Evolutionary conservation across 2,113 vertebrate species (phyloP).

Genomic region (Trochalopteron elliotii): DNA sequence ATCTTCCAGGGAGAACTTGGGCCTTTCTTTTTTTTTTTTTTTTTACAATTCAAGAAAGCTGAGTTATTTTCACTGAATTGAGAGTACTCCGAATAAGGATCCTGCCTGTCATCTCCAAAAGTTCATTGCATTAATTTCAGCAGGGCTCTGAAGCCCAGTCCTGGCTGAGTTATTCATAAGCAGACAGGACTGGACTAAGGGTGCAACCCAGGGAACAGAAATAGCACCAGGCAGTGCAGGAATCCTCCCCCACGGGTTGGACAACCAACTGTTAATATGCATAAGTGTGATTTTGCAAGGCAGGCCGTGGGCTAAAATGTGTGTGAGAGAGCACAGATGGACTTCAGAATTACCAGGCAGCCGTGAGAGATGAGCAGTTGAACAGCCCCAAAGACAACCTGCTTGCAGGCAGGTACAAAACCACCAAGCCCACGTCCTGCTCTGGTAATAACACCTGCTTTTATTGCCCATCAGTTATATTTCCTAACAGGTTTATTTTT

Average conservation of each 20-base stretch:
- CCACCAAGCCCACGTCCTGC: neutral
- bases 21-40: neutral
- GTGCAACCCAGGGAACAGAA: neutral
- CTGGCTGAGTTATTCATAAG: neutral
- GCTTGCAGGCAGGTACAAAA: neutral
- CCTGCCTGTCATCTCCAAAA: neutral
- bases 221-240: neutral
- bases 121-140: slow-evolving; percentile 9
- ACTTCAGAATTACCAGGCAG: neutral
- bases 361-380: neutral
- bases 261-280: neutral
- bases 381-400: neutral
- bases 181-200: neutral
- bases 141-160: neutral
- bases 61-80: neutral
- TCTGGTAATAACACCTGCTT: neutral
- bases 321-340: neutral
- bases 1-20: neutral
- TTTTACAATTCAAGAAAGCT: neutral
- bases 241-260: rapidly evolving
- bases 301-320: neutral
- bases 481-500: neutral
- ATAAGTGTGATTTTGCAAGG: neutral
- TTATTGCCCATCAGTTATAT: neutral
- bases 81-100: neutral